Evolutionary conservation across 2,113 vertebrate species (phyloP).

Genomic region (Hemiscyllium ocellatum): DNA sequence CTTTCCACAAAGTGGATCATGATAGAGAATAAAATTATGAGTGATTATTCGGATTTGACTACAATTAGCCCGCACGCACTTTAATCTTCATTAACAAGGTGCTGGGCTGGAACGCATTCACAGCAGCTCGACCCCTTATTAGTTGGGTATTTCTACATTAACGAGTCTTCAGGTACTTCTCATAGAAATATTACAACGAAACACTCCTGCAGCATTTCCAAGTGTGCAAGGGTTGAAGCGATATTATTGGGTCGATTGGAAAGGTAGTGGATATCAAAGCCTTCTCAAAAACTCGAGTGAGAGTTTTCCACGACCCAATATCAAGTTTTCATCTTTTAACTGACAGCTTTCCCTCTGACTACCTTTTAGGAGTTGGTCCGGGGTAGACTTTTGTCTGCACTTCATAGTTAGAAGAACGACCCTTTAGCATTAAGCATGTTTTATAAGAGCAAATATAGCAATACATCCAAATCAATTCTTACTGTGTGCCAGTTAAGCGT

Average conservation of each 20-base stretch:
- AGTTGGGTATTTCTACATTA: not conserved
- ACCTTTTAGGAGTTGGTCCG: not conserved
- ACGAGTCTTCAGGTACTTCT: not conserved
- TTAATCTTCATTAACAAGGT: not conserved
- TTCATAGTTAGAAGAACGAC: not conserved
- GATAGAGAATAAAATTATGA: not conserved
- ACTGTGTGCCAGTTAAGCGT: not conserved
- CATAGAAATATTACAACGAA: not conserved
- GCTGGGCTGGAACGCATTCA: not conserved
- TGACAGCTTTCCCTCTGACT: not conserved
- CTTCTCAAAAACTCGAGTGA: not conserved
- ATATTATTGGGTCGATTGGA: not conserved
- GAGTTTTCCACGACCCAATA: not conserved
- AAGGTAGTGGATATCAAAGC: not conserved
- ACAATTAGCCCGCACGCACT: not conserved
- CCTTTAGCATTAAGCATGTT: not conserved
- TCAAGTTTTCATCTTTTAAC: not conserved
- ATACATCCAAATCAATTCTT: not conserved
- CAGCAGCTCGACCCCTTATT: not conserved
- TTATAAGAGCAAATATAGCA: not conserved
- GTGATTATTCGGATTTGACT: not conserved
- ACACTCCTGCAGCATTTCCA: not conserved
- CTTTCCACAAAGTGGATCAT: not conserved
- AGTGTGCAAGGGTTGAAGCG: not conserved
- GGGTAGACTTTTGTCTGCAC: not conserved